Conservation (phyloP, 1,140 invertebrate species). For the Drosophila lacertosa region DNA sequence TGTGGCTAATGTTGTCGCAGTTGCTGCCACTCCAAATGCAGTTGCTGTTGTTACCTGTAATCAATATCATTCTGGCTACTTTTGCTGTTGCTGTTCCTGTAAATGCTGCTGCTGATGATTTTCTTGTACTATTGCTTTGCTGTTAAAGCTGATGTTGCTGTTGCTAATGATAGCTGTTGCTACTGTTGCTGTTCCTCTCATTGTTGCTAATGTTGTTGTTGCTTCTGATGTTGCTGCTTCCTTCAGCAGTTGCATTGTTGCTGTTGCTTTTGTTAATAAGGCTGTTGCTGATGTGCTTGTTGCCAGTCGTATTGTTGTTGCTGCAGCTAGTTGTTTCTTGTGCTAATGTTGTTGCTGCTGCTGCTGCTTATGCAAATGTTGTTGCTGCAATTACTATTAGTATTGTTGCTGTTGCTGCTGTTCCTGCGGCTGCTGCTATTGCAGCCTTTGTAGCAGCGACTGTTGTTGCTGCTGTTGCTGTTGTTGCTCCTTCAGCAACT, state of each 20-base stretch:
- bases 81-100: neutral
- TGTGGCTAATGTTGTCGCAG: neutral
- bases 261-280: neutral
- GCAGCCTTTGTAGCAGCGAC: neutral
- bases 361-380: neutral
- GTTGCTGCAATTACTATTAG: neutral
- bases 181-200: too few species aligned
- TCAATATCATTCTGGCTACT: neutral
- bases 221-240: conserved; percentile 16
- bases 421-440: neutral
- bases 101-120: neutral
- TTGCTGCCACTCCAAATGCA: neutral
- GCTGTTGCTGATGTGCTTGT: conserved; percentile 26
- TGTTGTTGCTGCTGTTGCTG: neutral
- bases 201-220: conserved; percentile 36
- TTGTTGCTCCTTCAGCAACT: conserved; percentile 2
- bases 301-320: neutral
- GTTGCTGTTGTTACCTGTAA: neutral
- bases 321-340: conserved; percentile 19
- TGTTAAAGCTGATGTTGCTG: neutral
- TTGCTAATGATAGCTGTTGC: neutral
- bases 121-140: neutral
- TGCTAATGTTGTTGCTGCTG: conserved; percentile 42
- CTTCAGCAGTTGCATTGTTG: neutral
- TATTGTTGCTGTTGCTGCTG: too few species aligned